Evolutionary conservation across 2,797 vertebrate species (phyloP).

Genomic region (Lepilemur septentrionalis): DNA sequence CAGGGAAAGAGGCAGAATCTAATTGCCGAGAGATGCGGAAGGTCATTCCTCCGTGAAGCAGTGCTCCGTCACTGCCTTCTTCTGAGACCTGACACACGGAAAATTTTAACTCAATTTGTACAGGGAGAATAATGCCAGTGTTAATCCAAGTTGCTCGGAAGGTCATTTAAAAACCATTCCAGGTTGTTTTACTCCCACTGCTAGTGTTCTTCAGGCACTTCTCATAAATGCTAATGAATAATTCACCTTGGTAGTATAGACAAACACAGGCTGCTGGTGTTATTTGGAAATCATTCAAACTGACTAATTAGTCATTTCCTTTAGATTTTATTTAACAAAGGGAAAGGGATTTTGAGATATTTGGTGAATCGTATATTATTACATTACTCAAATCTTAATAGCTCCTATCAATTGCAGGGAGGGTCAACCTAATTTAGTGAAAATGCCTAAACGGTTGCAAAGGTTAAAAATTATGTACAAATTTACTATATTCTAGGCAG

Average conservation of each 20-base stretch:
- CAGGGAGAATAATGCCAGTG: slow-evolving; percentile 71
- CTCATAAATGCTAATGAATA: slow-evolving; percentile 81
- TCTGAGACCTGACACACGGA: slow-evolving; percentile 68
- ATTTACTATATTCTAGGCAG: neutral
- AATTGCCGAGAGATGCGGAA: slow-evolving; percentile 41
- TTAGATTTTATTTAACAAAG: slow-evolving; percentile 76
- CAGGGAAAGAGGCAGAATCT: slow-evolving; percentile 15
- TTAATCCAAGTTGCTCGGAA: slow-evolving; percentile 77
- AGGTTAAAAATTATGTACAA: slow-evolving; percentile 24
- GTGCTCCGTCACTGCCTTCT: slow-evolving; percentile 63
- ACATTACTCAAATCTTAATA: slow-evolving; percentile 40
- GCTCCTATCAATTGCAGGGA: slow-evolving; percentile 34
- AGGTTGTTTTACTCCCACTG: slow-evolving; percentile 77
- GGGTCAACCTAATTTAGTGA: slow-evolving; percentile 4
- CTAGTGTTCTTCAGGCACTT: slow-evolving; percentile 75
- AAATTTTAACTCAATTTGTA: slow-evolving; percentile 77
- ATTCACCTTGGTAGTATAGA: slow-evolving; percentile 79
- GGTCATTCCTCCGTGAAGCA: slow-evolving; percentile 54
- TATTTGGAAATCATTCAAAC: slow-evolving; percentile 79
- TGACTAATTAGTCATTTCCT: slow-evolving; percentile 78
- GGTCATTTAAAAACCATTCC: slow-evolving; percentile 80
- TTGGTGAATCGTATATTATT: slow-evolving; percentile 48
- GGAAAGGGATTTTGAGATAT: slow-evolving; percentile 57
- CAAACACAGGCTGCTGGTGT: slow-evolving; percentile 74
- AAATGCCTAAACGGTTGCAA: slow-evolving; percentile 1